Conservation (phyloP, 2,797 vertebrate genomes). For the Urosaurus nigricauda region DNA sequence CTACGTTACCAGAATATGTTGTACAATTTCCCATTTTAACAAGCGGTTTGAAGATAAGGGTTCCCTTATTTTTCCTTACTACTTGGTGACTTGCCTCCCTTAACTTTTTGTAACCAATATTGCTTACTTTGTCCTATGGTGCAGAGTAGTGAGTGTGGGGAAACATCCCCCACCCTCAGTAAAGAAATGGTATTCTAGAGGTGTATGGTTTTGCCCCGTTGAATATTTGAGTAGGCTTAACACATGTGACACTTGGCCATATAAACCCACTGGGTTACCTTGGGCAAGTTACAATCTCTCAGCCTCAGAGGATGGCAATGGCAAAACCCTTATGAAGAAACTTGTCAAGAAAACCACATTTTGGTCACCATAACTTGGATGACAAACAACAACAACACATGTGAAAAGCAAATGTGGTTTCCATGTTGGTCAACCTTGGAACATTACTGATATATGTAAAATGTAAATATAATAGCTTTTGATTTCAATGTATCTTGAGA, state of each 20-base stretch:
- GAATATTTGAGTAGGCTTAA: not conserved
- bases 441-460: not conserved
- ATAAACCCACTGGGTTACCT: too few relatives aligned
- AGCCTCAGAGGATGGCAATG: too few relatives aligned
- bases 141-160: not conserved
- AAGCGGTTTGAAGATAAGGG: too few relatives aligned
- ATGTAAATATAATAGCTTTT: not conserved
- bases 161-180: not conserved
- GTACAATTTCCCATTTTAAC: not conserved
- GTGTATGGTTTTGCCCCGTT: not conserved
- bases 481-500: slow-evolving; percentile 22
- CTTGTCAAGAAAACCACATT: too few relatives aligned
- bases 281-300: too few relatives aligned
- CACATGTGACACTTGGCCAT: too few relatives aligned
- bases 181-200: not conserved
- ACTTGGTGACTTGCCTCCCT: not conserved
- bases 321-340: too few relatives aligned
- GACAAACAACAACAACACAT: too few relatives aligned
- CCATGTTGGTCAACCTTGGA: not conserved
- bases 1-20: not conserved
- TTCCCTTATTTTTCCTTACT: not conserved
- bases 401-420: not conserved
- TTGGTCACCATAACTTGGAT: too few relatives aligned
- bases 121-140: not conserved
- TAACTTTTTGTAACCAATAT: not conserved